A percentile compares a stretch with the other conserved stretches of the same genome.
Conservation (phyloP, 2,113 vertebrate genomes). For the Ammodytes dubius region DNA sequence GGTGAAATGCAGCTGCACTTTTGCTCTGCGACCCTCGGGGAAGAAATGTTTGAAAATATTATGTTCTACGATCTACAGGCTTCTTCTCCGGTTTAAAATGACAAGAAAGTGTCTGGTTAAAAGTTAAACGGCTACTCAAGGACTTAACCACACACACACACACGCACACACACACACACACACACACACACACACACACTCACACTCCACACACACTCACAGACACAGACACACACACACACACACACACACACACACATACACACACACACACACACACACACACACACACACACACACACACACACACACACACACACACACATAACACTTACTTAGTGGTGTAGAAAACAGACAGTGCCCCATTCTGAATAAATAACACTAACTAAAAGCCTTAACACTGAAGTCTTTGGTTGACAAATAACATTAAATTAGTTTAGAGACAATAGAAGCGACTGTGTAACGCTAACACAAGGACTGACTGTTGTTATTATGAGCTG, state of each 20-base stretch:
- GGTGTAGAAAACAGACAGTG: background rate
- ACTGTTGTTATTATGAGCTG: constrained; percentile 28
- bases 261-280: too few relatives aligned
- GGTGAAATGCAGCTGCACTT: background rate
- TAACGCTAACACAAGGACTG: constrained; percentile 30
- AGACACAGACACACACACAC: too few relatives aligned
- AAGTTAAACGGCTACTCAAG: background rate
- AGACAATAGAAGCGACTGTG: constrained; percentile 6
- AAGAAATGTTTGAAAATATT: constrained; percentile 15
- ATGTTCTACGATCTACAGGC: constrained; percentile 4
- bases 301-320: too few relatives aligned
- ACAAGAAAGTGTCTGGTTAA: background rate
- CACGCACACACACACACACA: too few relatives aligned
- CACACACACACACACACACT: too few relatives aligned
- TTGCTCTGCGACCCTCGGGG: background rate
- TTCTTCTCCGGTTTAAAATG: background rate
- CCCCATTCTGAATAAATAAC: background rate
- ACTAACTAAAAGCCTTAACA: background rate
- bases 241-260: too few relatives aligned
- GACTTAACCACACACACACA: too few relatives aligned
- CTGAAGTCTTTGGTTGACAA: constrained; percentile 17
- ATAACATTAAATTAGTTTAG: constrained; percentile 32
- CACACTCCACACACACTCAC: too few relatives aligned
- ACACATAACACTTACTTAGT: too few relatives aligned
- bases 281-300: too few relatives aligned